These are phyloP conservation scores for Xiphydria camelus DNA, from an alignment of 2,888 invertebrate genomes.

Conservation along the genomic window DNA sequence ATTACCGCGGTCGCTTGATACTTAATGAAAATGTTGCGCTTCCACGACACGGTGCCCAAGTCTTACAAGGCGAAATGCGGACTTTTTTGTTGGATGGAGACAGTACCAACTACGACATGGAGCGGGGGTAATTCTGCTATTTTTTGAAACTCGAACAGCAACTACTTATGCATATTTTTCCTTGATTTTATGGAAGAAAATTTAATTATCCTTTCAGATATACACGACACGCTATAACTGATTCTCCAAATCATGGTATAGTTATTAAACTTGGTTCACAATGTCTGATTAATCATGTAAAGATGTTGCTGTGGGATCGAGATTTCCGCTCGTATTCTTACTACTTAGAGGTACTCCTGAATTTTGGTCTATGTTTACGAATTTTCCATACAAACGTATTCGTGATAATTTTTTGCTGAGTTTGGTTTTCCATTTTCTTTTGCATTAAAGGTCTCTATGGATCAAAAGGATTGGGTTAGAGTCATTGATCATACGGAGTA, in stretches of 20 bases:
- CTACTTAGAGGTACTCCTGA: slow-evolving; percentile 69
- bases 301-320: slow-evolving; percentile 91
- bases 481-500: slow-evolving; percentile 91
- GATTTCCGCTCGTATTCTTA: slow-evolving; percentile 89
- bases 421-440: background rate
- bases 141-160: no score
- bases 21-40: slow-evolving; percentile 93
- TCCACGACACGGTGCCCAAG: slow-evolving; percentile 78
- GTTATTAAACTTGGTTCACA: slow-evolving; percentile 80
- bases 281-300: slow-evolving; percentile 91
- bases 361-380: background rate
- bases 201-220: slow-evolving; percentile 61
- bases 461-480: slow-evolving; percentile 92
- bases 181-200: no score
- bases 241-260: slow-evolving; percentile 78
- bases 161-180: no score
- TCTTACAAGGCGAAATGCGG: slow-evolving; percentile 88
- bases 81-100: slow-evolving; percentile 89
- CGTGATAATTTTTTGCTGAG: background rate
- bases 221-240: slow-evolving; percentile 84
- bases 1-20: slow-evolving; percentile 83
- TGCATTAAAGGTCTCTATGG: slow-evolving; percentile 84
- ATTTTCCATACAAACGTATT: background rate
- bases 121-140: slow-evolving; percentile 68
- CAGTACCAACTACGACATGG: slow-evolving; percentile 85